These are phyloP conservation scores for Mellilla xanthometata DNA, from an alignment of 2,888 invertebrate genomes.

Conservation along the genomic window DNA sequence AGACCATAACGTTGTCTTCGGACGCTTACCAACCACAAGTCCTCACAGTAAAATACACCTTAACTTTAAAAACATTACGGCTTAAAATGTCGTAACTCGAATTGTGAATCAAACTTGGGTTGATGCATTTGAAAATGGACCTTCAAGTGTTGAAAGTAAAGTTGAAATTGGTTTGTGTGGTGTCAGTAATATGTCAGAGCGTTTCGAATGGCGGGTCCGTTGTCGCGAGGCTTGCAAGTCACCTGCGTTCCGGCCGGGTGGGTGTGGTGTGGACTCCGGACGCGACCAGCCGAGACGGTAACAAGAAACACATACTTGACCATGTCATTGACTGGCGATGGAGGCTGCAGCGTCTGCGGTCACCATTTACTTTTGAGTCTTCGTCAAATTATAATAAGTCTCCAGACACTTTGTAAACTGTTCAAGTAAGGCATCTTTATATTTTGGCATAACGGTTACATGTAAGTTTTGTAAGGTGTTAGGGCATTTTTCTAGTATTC, in stretches of 20 bases:
- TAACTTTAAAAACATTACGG: background rate
- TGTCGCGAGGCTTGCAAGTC: conserved; percentile 70
- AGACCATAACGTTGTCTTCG: conserved; percentile 65
- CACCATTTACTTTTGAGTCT: too few relatives aligned
- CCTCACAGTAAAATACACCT: conserved; percentile 33
- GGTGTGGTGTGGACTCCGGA: background rate
- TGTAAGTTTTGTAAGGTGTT: too few relatives aligned
- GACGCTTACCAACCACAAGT: conserved; percentile 46
- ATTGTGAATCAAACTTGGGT: background rate
- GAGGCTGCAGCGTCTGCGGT: too few relatives aligned
- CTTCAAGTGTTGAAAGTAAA: conserved; percentile 12
- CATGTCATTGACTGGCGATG: conserved; percentile 22
- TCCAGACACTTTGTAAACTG: too few relatives aligned
- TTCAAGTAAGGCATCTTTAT: too few relatives aligned
- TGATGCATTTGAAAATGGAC: conserved; percentile 23
- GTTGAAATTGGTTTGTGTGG: conserved; percentile 27
- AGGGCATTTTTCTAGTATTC: too few relatives aligned
- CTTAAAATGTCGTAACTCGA: background rate
- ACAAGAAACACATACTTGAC: conserved; percentile 28
- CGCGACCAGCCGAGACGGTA: conserved; percentile 23
- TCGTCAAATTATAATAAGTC: too few relatives aligned
- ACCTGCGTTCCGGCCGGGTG: conserved; percentile 75
- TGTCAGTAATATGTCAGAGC: conserved; percentile 39
- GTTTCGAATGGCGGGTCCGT: conserved; percentile 59
- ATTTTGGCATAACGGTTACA: too few relatives aligned